A percentile compares a stretch with the other conserved stretches of the same genome.
phyloP scores from a whole-genome alignment of 1,140 invertebrate genomes.

The Zophobas morio region DNA sequence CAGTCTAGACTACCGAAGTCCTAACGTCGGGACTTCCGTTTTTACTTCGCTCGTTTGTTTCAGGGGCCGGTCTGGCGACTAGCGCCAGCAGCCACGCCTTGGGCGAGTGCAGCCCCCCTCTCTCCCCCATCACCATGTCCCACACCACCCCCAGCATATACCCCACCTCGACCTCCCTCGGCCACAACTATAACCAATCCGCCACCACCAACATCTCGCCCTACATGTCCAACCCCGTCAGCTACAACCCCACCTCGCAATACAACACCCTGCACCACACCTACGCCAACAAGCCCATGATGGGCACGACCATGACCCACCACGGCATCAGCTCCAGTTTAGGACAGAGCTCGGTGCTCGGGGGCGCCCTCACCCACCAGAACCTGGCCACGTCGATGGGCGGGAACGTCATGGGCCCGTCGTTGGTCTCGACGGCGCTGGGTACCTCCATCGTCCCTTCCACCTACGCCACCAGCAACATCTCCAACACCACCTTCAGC shows the following conservation, averaged over 20 bases:
- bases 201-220: slow-evolving; percentile 16
- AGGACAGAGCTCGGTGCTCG: slow-evolving; percentile 27
- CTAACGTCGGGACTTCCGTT: no score
- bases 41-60: slow-evolving; percentile 12
- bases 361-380: slow-evolving; percentile 11
- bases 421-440: slow-evolving; percentile 64
- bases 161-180: slow-evolving; percentile 68
- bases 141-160: slow-evolving; percentile 68
- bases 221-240: slow-evolving; percentile 54
- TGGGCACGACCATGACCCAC: slow-evolving; percentile 61
- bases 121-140: slow-evolving; percentile 73
- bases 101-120: slow-evolving; percentile 73
- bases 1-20: not conserved
- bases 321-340: slow-evolving; percentile 28
- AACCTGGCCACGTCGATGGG: slow-evolving; percentile 41
- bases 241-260: slow-evolving; percentile 68
- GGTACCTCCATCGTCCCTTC: slow-evolving; percentile 69
- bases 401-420: slow-evolving; percentile 63
- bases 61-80: slow-evolving; percentile 69
- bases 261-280: slow-evolving; percentile 71
- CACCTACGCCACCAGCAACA: slow-evolving; percentile 69
- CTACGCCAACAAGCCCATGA: slow-evolving; percentile 71
- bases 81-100: slow-evolving; percentile 73
- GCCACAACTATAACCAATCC: slow-evolving; percentile 65
- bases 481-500: slow-evolving; percentile 74